Percentiles rank a stretch among this genome's conserved stretches.
phyloP scores from a whole-genome alignment of 2,113 vertebrate genomes.

The Periophthalmodon schlosseri region DNA sequence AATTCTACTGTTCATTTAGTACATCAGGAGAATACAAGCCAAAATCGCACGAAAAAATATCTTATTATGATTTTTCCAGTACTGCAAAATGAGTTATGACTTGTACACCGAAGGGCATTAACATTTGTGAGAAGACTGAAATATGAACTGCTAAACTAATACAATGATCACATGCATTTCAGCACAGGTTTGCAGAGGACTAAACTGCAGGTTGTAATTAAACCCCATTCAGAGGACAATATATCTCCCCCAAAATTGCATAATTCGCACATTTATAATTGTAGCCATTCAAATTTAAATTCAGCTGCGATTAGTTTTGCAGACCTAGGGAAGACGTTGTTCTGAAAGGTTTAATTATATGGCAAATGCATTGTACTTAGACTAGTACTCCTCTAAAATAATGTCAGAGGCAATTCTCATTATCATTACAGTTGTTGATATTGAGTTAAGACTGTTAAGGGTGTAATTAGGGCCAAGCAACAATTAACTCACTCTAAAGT shows the following conservation, averaged over 20 bases:
- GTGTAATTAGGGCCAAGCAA: background rate
- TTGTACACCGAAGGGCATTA: background rate
- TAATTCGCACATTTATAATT: background rate
- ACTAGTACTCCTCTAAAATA: background rate
- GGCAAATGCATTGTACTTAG: background rate
- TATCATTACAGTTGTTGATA: background rate
- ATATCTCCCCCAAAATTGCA: background rate
- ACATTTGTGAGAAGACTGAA: no score
- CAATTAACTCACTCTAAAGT: background rate
- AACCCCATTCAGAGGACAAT: background rate
- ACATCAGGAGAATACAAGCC: slow-evolving; percentile 41
- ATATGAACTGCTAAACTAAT: no score
- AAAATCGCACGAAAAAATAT: slow-evolving; percentile 13
- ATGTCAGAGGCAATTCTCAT: background rate
- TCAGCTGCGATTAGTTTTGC: background rate
- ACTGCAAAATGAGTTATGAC: background rate
- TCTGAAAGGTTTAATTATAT: background rate
- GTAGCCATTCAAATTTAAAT: background rate
- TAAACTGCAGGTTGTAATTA: background rate
- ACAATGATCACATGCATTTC: no score
- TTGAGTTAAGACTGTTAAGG: background rate
- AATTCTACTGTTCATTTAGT: slow-evolving; percentile 11
- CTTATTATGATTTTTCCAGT: background rate
- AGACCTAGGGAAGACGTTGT: background rate
- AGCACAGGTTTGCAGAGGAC: no score